Percentiles rank a stretch among this genome's conserved stretches.
phyloP scores from a whole-genome alignment of 2,888 invertebrate species.

The Machimus atricapillus region DNA sequence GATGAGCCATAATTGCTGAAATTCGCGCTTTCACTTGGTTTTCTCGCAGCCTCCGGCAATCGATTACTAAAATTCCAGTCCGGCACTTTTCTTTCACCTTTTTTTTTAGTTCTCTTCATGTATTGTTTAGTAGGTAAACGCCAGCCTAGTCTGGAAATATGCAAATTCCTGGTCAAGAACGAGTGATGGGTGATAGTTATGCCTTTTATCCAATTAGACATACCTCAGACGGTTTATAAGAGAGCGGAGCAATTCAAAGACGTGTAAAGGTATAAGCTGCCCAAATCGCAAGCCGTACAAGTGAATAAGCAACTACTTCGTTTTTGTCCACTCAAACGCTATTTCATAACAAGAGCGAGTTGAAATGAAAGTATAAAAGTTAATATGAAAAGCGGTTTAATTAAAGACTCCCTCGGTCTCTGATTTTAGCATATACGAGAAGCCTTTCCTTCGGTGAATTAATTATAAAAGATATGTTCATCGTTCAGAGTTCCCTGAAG shows the following conservation, averaged over 20 bases:
- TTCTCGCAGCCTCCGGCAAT: background rate
- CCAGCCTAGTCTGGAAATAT: background rate
- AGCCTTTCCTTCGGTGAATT: background rate
- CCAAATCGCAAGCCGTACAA: background rate
- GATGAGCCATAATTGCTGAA: background rate
- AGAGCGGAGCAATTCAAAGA: background rate
- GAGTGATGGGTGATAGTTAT: background rate
- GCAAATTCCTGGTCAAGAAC: background rate
- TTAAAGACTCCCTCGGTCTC: background rate
- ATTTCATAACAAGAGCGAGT: background rate
- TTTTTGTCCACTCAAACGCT: background rate
- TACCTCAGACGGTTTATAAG: background rate
- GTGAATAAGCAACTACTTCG: background rate
- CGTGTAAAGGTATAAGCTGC: background rate
- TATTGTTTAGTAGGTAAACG: background rate
- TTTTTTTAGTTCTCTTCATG: background rate
- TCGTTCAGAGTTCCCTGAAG: background rate
- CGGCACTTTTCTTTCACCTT: background rate
- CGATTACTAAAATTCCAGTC: background rate
- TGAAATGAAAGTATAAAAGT: background rate
- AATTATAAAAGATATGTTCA: background rate
- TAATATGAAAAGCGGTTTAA: background rate
- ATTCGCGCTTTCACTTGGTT: background rate
- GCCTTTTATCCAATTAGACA: background rate
- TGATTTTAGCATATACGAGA: background rate